Evolutionary conservation across 2,113 vertebrate genomes (phyloP), one percentile per base, ranked within the genome.

Genomic region (Caranx melampygus): DNA sequence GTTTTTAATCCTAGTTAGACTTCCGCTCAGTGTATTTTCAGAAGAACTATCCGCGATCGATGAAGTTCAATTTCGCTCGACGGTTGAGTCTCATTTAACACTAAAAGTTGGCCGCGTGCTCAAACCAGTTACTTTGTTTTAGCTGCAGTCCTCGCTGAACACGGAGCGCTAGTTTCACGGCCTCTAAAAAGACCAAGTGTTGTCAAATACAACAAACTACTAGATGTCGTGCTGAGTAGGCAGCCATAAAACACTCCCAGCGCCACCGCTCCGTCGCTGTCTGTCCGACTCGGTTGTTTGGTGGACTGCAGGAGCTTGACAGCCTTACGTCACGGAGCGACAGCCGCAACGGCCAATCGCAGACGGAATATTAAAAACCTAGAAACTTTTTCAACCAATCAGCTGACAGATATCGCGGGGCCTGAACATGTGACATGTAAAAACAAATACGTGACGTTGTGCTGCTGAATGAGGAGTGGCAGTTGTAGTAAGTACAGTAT

Each of bases 371-470:
- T 47, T 26, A 33, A 5, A 64, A 18, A 26, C 2, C 47, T 55
- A 54, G 52, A 86, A 90, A 87, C 89, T 92, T 92, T 92, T 77
- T 80, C 0, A 54, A 13, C 93, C 89, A 91, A 93, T 93, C 40
- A 37, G 0, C 14, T 16, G 0, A 1, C 61, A 13, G 20, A 15
- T 26, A 75, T 44, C 16, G 12, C 7, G 47, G 44, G 57, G 4
- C 14, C 20, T n/a, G 44, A 64, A 45, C 88, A 90, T 74, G 89
- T 90, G 88, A 91, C 57, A 75, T 84, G 66, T 55, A 49, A 90
- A 93, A 92, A 93, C 87, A 92, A 91, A 91, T 86, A 57, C 33
- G 33, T 79, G 89, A 89, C 57, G 80, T 34, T 52, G 71, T 34
- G n/a, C 54, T 11, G 64, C 54, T 60, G 59, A 71, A 72, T 33